phyloP scores from a whole-genome alignment of 1,140 invertebrate species.

The Papilio dardanus region DNA sequence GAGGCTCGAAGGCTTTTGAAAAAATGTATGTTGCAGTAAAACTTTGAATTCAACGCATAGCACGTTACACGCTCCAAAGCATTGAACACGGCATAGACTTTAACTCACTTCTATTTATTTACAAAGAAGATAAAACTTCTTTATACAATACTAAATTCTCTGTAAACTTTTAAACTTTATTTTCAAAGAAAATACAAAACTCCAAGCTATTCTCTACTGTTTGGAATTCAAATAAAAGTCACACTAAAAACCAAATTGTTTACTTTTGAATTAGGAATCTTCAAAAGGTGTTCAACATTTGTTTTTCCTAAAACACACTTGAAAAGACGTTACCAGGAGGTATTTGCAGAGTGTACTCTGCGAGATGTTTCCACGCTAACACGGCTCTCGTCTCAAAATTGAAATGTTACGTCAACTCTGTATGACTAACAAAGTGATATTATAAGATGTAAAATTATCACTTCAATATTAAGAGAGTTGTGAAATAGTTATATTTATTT shows the following conservation, averaged over 20 bases:
- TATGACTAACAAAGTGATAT: background rate
- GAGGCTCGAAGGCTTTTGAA: slow-evolving; percentile 11
- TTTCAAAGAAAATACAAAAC: background rate
- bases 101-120: slow-evolving; percentile 11
- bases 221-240: background rate
- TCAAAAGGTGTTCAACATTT: background rate
- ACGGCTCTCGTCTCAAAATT: slow-evolving; percentile 13
- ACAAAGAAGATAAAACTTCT: background rate
- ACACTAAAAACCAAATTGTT: background rate
- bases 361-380: background rate
- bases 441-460: slow-evolving; percentile 12
- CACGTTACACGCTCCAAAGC: slow-evolving; percentile 10
- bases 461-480: background rate
- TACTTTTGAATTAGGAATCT: background rate
- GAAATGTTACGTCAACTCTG: slow-evolving; percentile 27
- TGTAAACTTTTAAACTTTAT: background rate
- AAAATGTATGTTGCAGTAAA: slow-evolving; percentile 17
- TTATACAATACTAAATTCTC: background rate
- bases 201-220: background rate
- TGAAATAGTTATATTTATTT: background rate
- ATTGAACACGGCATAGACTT: slow-evolving; percentile 17
- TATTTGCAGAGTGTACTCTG: slow-evolving; percentile 19
- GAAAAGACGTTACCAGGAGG: slow-evolving; percentile 31
- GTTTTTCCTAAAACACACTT: slow-evolving; percentile 18
- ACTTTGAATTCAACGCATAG: slow-evolving; percentile 20